Percentiles rank a stretch among this genome's conserved stretches.
phyloP scores from a whole-genome alignment of 2,113 vertebrate genomes.

The Heptranchias perlo region DNA sequence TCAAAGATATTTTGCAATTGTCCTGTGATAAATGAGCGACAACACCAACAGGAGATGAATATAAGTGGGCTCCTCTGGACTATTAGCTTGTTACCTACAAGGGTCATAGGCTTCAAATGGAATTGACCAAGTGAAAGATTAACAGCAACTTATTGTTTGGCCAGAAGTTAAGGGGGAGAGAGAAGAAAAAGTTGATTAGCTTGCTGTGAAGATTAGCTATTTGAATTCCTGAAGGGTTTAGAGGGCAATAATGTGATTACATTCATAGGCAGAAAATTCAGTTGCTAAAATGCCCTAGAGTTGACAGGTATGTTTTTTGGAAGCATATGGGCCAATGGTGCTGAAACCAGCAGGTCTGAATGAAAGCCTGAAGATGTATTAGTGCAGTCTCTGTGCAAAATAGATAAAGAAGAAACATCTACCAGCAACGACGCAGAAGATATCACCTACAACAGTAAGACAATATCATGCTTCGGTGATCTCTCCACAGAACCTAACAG shows the following conservation, averaged over 20 bases:
- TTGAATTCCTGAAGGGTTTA: not conserved
- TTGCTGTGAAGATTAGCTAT: slow-evolving; percentile 12
- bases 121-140: slow-evolving; percentile 14
- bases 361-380: not conserved
- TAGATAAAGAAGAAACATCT: not conserved
- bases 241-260: slow-evolving; percentile 25
- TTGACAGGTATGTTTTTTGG: not conserved
- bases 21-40: not conserved
- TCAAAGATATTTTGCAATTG: not conserved
- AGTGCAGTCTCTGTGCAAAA: not conserved
- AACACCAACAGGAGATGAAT: not conserved
- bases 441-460: slow-evolving; percentile 27
- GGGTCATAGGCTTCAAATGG: not conserved
- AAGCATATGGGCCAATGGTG: slow-evolving; percentile 2
- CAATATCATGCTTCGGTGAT: not conserved
- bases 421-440: not conserved
- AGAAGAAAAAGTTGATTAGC: slow-evolving; percentile 1
- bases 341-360: not conserved
- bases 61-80: not conserved
- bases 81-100: not conserved
- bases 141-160: not conserved
- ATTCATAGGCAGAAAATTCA: not conserved
- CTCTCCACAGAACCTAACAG: not conserved
- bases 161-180: not conserved
- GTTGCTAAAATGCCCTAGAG: slow-evolving; percentile 10